These are phyloP conservation scores for Origma solitaria DNA, from an alignment of 2,113 vertebrate genomes.

Conservation along the genomic window DNA sequence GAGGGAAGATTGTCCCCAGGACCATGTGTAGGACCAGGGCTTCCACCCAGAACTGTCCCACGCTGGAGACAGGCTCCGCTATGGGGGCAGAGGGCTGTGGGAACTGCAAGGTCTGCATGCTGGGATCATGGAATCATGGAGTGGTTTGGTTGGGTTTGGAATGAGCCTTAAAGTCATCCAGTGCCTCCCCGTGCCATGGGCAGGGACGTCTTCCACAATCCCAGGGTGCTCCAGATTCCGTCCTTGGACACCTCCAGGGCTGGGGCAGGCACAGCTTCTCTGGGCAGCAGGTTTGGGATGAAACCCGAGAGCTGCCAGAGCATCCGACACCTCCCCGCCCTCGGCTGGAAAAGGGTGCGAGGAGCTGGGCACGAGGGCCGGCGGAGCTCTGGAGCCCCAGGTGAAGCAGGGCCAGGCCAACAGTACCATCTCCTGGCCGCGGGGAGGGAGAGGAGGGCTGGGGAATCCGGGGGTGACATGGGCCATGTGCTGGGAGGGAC, in stretches of 20 bases:
- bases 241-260: background rate
- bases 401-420: background rate
- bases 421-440: background rate
- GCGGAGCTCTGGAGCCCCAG: background rate
- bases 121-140: no score
- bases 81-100: background rate
- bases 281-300: background rate
- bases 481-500: rapidly evolving
- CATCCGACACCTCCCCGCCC: background rate
- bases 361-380: rapidly evolving
- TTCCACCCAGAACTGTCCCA: background rate
- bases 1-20: background rate
- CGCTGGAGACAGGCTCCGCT: rapidly evolving
- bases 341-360: background rate
- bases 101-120: no score
- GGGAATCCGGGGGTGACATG: rapidly evolving
- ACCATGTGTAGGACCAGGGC: background rate
- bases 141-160: background rate
- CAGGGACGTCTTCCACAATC: background rate
- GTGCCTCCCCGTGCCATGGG: background rate
- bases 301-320: background rate
- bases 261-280: background rate
- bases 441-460: background rate
- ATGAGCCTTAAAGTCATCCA: background rate
- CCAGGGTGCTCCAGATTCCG: background rate